These are phyloP conservation scores for Paradoxurus hermaphroditus DNA, from an alignment of 2,113 vertebrate species.

Conservation along the genomic window DNA sequence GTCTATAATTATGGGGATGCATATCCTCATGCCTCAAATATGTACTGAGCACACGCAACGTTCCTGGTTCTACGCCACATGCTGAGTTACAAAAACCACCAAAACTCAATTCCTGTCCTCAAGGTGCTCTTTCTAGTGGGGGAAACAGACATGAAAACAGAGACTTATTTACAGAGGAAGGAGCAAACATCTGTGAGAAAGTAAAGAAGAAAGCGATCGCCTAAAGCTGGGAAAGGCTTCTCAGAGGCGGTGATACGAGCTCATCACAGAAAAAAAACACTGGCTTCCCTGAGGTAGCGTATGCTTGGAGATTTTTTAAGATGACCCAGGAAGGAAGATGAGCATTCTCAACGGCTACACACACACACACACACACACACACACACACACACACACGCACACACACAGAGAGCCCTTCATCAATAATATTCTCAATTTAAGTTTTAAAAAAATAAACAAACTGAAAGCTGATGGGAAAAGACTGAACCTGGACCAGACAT, in stretches of 20 bases:
- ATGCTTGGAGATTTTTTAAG: not conserved
- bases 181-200: not conserved
- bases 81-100: slow-evolving; percentile 3
- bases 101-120: not conserved
- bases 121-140: not conserved
- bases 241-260: not conserved
- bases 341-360: not conserved
- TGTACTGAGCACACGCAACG: not conserved
- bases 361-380: not conserved
- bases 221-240: not conserved
- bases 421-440: not conserved
- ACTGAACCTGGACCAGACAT: not conserved
- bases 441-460: not conserved
- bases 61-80: not conserved
- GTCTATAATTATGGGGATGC: slow-evolving; percentile 35
- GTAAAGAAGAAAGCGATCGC: not conserved
- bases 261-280: not conserved
- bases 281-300: not conserved
- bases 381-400: not conserved
- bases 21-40: slow-evolving; percentile 51
- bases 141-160: not conserved
- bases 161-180: not conserved
- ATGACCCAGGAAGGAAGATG: not conserved
- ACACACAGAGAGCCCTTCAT: not conserved
- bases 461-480: not conserved